Evolutionary conservation across 2,888 invertebrate genomes (phyloP), one percentile per base, ranked within the genome.

Genomic region (Sylvicola fuscatus): DNA sequence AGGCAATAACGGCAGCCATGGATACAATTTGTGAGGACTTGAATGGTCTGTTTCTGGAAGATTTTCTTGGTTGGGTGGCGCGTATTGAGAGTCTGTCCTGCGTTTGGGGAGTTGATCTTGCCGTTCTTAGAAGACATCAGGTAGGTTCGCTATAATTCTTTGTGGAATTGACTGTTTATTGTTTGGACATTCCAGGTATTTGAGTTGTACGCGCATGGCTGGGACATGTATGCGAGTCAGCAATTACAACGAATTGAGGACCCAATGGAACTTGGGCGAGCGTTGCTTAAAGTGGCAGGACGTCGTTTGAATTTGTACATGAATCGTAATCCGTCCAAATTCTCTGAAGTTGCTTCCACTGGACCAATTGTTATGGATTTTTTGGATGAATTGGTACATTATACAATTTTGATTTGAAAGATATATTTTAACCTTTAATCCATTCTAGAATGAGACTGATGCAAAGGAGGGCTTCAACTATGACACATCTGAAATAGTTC

Each of bases 271-370:
- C 54, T 90, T 38, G 72, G 83, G 8, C 62, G 68, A 2, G 69
- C 78, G 42, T 60, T 93, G 39, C 56, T 90, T 16, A 70, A 75
- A 16, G 70, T 92, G 37, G 81, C 79, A n/a, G 84, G 81, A 5
- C 75, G 80, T 50, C 66, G 92, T 42, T 57, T 92, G 40, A 72
- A 73, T 52, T 65, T 72, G 32, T 70, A 65, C 43, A 64, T 73
- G 45, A 68, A 61, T 45, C 68, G 59, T 45, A 67, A 69, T 39
- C 69, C 55, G 41, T 58, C 61, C 50, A 64, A 68, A 45, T 70
- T 66, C 44, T 71, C 62, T 52, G 75, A 70, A 61, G 68, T 87
- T 32, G 73, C 82, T 2, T 72, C 77, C 5, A 68, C 87, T 42
- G 79, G 80, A 39, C 79, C 87, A 3, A 65, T 72, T 16, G 60